A percentile compares a stretch with the other conserved stretches of the same genome.
phyloP scores from a whole-genome alignment of 2,797 vertebrate genomes.

The Rhynchonycteris naso region DNA sequence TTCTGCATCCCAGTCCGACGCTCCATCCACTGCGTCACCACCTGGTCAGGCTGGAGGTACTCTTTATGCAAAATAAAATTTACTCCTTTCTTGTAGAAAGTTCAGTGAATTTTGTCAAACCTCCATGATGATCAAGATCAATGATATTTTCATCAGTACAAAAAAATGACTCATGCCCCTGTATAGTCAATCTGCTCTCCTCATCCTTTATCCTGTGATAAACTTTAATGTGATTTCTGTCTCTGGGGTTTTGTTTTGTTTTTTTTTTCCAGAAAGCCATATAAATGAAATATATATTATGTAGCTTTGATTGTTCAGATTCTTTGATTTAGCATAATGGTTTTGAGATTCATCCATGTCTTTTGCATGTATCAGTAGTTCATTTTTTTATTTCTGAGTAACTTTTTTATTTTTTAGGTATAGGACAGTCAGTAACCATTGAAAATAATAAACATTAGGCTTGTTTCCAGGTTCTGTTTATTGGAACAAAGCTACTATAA shows the following conservation, averaged over 20 bases:
- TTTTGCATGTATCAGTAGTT: neutral
- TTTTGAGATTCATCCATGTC: neutral
- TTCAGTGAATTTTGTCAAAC: neutral
- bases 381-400: neutral
- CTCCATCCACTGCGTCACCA: no score
- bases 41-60: no score
- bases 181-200: neutral
- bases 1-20: no score
- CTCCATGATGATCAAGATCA: neutral
- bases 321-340: neutral
- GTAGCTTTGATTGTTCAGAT: neutral
- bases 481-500: slow-evolving; percentile 25
- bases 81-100: neutral
- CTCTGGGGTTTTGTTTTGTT: neutral
- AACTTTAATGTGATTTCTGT: neutral
- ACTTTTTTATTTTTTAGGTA: neutral
- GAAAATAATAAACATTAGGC: neutral
- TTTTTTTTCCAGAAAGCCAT: neutral
- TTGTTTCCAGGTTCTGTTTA: neutral
- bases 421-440: neutral
- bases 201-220: neutral
- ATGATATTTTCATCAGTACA: neutral
- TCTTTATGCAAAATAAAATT: neutral
- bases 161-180: neutral
- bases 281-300: neutral